Conservation (phyloP, 30 jellyfish, hydroid and myxozoan genomes). For the Nemopilema nomurai region DNA sequence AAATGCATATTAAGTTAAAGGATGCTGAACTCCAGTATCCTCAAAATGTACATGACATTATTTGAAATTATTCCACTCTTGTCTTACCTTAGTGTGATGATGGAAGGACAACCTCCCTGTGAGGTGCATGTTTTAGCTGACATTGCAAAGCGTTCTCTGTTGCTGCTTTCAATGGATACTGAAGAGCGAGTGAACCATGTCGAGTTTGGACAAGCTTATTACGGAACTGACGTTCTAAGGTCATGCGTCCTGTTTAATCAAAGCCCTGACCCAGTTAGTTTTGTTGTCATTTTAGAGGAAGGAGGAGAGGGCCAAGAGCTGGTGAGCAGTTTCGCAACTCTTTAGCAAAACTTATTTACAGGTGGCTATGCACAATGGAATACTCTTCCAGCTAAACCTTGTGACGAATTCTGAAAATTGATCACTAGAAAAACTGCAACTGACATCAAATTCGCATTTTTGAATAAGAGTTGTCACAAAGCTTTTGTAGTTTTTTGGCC, state of each 20-base stretch:
- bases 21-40: no score
- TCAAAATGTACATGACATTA: no score
- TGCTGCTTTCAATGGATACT: constrained; percentile 68
- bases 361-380: no score
- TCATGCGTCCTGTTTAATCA: constrained; percentile 59
- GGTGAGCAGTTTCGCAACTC: constrained; percentile 40
- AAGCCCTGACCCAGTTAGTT: constrained; percentile 75
- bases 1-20: no score
- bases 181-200: constrained; percentile 57
- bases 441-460: neutral
- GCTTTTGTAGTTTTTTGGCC: no score
- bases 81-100: constrained; percentile 45
- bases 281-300: constrained; percentile 87
- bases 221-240: constrained; percentile 84
- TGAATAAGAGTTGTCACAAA: neutral
- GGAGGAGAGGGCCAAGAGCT: constrained; percentile 92
- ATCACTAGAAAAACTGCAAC: no score
- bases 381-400: no score
- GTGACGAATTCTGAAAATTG: no score
- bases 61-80: neutral
- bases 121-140: constrained; percentile 57
- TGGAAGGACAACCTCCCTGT: constrained; percentile 61
- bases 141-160: constrained; percentile 58
- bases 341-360: neutral
- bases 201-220: constrained; percentile 79